Conservation (phyloP, 1,140 invertebrate species). For the Glossosoma conforme region DNA sequence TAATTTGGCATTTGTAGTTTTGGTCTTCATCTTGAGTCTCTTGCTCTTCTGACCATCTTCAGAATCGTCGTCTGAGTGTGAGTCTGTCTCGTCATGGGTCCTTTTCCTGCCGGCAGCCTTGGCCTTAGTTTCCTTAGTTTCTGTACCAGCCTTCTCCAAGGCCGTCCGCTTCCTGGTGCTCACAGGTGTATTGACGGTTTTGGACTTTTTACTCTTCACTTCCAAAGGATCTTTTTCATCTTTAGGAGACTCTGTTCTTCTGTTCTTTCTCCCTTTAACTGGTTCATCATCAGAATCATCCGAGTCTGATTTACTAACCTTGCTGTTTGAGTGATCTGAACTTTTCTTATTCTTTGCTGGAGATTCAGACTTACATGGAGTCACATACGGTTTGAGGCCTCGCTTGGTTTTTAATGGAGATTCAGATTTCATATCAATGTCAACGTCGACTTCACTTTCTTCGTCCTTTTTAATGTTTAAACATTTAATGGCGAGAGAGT, state of each 20-base stretch:
- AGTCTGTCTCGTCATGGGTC: constrained; percentile 38
- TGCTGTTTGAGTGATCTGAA: too few species aligned
- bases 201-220: neutral
- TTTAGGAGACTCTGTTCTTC: constrained; percentile 15
- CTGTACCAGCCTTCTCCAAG: neutral
- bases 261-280: constrained; percentile 11
- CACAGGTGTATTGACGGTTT: neutral
- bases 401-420: too few species aligned
- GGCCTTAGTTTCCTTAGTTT: constrained; percentile 8
- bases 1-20: constrained; percentile 40
- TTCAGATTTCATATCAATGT: too few species aligned
- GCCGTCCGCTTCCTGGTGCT: constrained; percentile 7
- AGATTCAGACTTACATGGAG: too few species aligned
- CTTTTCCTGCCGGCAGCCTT: constrained; percentile 17
- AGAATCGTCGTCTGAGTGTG: constrained; percentile 46
- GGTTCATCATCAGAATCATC: constrained; percentile 12
- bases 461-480: too few species aligned
- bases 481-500: too few species aligned
- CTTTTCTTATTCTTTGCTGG: too few species aligned
- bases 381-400: too few species aligned
- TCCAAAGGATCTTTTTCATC: constrained; percentile 3
- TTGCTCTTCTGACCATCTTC: constrained; percentile 41
- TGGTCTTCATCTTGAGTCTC: constrained; percentile 46
- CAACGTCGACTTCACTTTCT: too few species aligned
- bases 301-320: constrained; percentile 7